phyloP scores from a whole-genome alignment of 1,140 invertebrate species.

The Nephila pilipes region DNA sequence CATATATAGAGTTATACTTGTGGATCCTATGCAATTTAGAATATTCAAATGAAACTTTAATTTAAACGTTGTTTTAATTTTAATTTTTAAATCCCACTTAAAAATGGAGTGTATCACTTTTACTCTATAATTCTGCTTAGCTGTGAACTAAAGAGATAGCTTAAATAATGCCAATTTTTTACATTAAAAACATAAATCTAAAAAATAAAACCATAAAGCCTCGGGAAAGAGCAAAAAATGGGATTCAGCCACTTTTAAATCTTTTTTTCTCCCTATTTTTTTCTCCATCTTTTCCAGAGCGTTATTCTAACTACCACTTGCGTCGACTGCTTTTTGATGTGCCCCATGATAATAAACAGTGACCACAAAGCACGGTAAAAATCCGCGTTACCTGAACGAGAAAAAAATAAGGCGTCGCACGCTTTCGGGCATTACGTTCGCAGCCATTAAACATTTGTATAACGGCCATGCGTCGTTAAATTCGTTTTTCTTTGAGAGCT shows the following conservation, averaged over 20 bases:
- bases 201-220: constrained; percentile 46
- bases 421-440: constrained; percentile 53
- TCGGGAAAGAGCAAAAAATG: neutral
- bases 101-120: neutral
- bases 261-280: neutral
- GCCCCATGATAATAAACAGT: constrained; percentile 64
- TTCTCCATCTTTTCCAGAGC: neutral
- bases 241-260: neutral
- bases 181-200: constrained; percentile 27
- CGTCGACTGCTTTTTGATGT: constrained; percentile 58
- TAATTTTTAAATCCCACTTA: no score
- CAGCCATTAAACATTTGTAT: constrained; percentile 69
- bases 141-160: neutral
- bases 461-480: constrained; percentile 67
- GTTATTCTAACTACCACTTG: constrained; percentile 61
- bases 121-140: neutral
- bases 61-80: no score
- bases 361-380: constrained; percentile 66
- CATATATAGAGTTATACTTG: no score
- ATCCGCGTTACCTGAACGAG: neutral
- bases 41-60: no score
- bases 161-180: neutral
- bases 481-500: constrained; percentile 31
- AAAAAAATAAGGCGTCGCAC: constrained; percentile 24
- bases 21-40: no score